A percentile compares a stretch with the other conserved stretches of the same genome.
phyloP scores from a whole-genome alignment of 2,113 vertebrate genomes.

The Paramisgurnus dabryanus region DNA sequence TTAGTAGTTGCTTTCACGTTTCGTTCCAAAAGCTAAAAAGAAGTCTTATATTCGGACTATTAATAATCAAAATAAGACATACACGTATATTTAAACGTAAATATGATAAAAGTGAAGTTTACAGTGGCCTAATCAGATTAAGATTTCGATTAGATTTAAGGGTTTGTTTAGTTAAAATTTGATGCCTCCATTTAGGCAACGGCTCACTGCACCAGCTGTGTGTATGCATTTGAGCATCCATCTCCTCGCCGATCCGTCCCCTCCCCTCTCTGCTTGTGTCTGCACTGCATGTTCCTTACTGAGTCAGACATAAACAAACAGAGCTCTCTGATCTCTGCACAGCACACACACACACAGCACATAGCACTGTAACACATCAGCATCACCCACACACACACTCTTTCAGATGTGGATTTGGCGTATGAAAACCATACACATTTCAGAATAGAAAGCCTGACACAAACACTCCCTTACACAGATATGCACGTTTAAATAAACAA shows the following conservation, averaged over 20 bases:
- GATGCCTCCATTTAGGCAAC: constrained; percentile 29
- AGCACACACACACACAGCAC: constrained; percentile 37
- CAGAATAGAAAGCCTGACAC: constrained; percentile 65
- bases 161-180: constrained; percentile 46
- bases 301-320: constrained; percentile 72
- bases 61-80: background rate
- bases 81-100: constrained; percentile 12
- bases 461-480: constrained; percentile 55
- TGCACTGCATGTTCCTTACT: constrained; percentile 45
- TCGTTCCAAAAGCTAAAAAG: background rate
- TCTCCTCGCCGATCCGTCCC: constrained; percentile 25
- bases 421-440: constrained; percentile 53
- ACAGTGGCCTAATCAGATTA: constrained; percentile 6
- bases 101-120: background rate
- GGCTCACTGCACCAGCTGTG: constrained; percentile 36
- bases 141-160: constrained; percentile 22
- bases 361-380: constrained; percentile 59
- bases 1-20: background rate
- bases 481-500: constrained; percentile 51
- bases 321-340: constrained; percentile 61
- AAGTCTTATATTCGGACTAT: background rate
- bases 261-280: constrained; percentile 42
- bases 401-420: constrained; percentile 66
- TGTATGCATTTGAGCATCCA: constrained; percentile 22
- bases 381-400: constrained; percentile 67